A percentile compares a stretch with the other conserved stretches of the same genome.
Evolutionary conservation across 2,888 invertebrate species (phyloP).

Genomic region (Hofmannophila pseudospretella): DNA sequence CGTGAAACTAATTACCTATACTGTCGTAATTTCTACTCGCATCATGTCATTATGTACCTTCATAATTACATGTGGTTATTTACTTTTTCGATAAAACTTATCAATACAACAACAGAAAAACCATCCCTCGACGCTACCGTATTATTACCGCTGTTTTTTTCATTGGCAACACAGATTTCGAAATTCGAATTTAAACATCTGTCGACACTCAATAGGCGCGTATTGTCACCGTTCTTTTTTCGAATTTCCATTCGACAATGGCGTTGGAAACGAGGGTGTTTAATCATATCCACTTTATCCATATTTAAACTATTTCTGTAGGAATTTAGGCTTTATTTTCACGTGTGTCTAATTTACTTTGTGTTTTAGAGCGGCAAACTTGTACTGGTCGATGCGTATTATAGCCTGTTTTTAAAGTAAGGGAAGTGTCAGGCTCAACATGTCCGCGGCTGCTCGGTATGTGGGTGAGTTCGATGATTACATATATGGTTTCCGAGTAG

Average conservation of each 20-base stretch:
- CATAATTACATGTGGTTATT: slow-evolving; percentile 3
- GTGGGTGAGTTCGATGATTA: too few species aligned
- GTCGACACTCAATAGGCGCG: slow-evolving; percentile 57
- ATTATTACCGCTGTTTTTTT: slow-evolving; percentile 50
- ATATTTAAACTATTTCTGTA: background rate
- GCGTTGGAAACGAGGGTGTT: slow-evolving; percentile 33
- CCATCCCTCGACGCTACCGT: slow-evolving; percentile 26
- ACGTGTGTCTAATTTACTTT: background rate
- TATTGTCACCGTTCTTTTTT: slow-evolving; percentile 46
- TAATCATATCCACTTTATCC: slow-evolving; percentile 4
- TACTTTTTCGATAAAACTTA: background rate
- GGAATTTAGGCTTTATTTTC: slow-evolving; percentile 3
- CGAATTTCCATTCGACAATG: slow-evolving; percentile 31
- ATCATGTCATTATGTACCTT: background rate
- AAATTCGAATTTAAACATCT: slow-evolving; percentile 59
- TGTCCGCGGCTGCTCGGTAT: too few species aligned
- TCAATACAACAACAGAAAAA: slow-evolving; percentile 8
- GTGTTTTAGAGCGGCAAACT: background rate
- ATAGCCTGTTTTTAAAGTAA: too few species aligned
- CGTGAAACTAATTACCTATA: too few species aligned
- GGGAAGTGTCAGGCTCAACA: too few species aligned
- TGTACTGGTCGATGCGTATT: slow-evolving; percentile 1
- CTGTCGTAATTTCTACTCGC: background rate
- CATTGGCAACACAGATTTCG: slow-evolving; percentile 53
- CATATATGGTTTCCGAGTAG: too few species aligned